Conservation (phyloP, 2,888 invertebrate species). For the Psylliodes chrysocephalus region DNA sequence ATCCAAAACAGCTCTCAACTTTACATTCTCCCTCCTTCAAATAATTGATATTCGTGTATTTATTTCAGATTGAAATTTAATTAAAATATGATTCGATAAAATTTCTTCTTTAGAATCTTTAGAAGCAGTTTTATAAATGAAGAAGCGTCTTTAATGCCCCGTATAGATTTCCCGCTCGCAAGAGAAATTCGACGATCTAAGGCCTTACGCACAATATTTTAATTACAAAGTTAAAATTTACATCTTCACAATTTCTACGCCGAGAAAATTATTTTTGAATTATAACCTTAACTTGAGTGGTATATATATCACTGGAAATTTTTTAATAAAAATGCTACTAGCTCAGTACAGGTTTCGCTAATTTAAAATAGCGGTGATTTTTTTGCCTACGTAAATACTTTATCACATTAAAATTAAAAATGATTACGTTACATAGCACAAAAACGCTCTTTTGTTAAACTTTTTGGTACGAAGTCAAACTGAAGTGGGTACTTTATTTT, state of each 20-base stretch:
- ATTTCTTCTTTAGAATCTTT: not conserved
- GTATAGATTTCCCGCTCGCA: not conserved
- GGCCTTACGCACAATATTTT: conserved; percentile 34
- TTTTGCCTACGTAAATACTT: conserved; percentile 20
- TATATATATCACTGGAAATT: conserved; percentile 33
- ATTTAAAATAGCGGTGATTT: conserved; percentile 31
- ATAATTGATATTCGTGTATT: too few relatives aligned
- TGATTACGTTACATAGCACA: not conserved
- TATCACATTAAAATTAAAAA: conserved; percentile 24
- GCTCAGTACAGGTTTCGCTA: conserved; percentile 29
- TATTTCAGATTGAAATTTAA: too few relatives aligned
- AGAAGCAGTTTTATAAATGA: not conserved
- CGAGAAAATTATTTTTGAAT: conserved; percentile 33
- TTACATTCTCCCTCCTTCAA: too few relatives aligned
- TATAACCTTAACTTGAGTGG: conserved; percentile 35
- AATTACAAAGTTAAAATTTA: conserved; percentile 37
- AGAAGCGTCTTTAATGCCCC: not conserved
- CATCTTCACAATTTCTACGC: conserved; percentile 36
- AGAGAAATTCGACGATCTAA: not conserved
- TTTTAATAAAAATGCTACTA: conserved; percentile 38
- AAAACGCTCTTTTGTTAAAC: not conserved
- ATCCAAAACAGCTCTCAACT: too few relatives aligned
- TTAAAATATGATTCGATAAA: too few relatives aligned
- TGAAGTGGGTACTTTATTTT: too few relatives aligned
- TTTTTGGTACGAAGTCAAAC: too few relatives aligned